phyloP scores from a whole-genome alignment of 2,113 vertebrate genomes.

The Smithornis capensis region DNA sequence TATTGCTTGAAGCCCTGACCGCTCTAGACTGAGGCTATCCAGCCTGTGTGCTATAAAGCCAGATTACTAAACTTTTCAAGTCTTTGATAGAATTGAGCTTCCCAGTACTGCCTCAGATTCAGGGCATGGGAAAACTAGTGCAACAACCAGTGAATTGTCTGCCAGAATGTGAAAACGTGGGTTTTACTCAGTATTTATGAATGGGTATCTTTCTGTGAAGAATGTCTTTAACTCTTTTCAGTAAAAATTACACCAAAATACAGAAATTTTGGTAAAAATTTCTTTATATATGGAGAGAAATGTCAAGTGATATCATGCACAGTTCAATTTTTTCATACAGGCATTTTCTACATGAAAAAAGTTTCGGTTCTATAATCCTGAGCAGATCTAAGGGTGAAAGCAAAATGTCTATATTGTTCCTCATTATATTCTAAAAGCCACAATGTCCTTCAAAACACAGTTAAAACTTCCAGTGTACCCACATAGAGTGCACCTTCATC shows the following conservation, averaged over 20 bases:
- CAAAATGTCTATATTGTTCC: neutral
- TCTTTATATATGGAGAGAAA: neutral
- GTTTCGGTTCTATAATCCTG: neutral
- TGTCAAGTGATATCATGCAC: neutral
- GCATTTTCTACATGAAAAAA: neutral
- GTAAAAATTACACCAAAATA: neutral
- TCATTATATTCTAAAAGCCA: neutral
- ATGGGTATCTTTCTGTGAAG: neutral
- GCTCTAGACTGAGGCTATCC: neutral
- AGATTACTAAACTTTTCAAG: neutral
- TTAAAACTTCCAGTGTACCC: neutral
- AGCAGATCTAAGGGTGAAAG: neutral
- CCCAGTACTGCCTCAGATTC: neutral
- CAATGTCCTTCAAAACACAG: neutral
- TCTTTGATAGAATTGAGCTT: neutral
- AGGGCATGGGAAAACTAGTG: neutral
- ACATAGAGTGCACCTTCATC: neutral
- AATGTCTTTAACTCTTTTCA: neutral
- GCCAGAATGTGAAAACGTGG: neutral
- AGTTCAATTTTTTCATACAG: neutral
- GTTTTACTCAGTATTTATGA: neutral
- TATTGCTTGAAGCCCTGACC: neutral
- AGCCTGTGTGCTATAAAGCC: neutral
- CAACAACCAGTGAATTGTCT: neutral
- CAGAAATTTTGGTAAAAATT: neutral